Base-by-base conservation (phyloP, 92 coral and sea anemone species). In the Zoanthus sociatus region DNA sequence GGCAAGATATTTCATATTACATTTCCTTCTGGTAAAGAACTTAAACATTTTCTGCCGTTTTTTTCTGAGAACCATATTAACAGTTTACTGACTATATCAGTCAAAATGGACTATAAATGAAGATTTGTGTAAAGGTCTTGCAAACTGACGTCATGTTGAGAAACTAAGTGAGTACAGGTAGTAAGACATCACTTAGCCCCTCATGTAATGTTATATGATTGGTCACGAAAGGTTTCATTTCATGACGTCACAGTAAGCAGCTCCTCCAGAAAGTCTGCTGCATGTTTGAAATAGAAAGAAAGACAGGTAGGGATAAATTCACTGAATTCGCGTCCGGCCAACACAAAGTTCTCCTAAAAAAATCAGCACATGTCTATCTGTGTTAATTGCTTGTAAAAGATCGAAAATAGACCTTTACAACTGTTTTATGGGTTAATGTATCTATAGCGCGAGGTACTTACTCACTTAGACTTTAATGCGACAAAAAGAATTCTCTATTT, bases 401-500 rank as follows among this genome's bases (percentile, higher is more conserved):
- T 51, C 47, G 50, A 76, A 51, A 66, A 33, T 33, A 18, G 30
- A 21, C 8, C 74, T 69, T 69, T 31, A 6, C 17, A 21, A 10
- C 66, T 66, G 82, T 13, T 51, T 53, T 54, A 31, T 30, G 64
- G 54, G 48, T 66, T 51, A 33, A 58, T 32, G 31, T 26, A 14
- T 15, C 82, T 13, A 32, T 18, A 67, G 60, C 60, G 26, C 42
- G 4, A 67, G 73, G 55, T 63, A 81, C 60, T 26, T 26, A 26
- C 26, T 26, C 26, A 26, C 26, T 60, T n/a, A 48, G 6, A 20
- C 6, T 17, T 73, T 66, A 11, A 81, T 45, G 85, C 66, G 85
- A 81, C 63, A 74, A 81, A 81, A 81, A 74, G 85, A 81, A 21
- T 71, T 17, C 75, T 64, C 58, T 71, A 64, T 81, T 58, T 79